Evolutionary conservation across 2,113 vertebrate species (phyloP).

Genomic region (Gymnarchus niloticus): DNA sequence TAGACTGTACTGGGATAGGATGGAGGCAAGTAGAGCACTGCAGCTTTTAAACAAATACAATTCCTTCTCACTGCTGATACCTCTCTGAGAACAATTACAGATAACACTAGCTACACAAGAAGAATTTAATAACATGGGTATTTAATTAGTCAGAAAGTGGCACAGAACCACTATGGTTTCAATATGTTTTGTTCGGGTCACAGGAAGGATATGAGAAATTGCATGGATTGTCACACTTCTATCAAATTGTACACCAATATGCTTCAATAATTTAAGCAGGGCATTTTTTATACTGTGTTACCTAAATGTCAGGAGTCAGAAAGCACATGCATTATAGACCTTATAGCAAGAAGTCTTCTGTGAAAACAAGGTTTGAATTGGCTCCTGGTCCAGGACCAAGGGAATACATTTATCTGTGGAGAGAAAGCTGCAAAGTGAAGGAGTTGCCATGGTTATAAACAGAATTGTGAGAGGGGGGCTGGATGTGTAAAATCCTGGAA

Average conservation of each 20-base stretch:
- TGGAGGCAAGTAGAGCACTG: conserved; percentile 40
- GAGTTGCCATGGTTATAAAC: conserved; percentile 41
- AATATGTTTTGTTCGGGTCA: background rate
- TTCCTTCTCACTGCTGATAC: conserved; percentile 51
- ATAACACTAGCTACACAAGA: conserved; percentile 26
- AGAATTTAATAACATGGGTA: conserved; percentile 25
- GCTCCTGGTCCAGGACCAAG: background rate
- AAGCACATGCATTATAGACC: background rate
- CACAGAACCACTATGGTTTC: background rate
- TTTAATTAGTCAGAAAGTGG: conserved; percentile 7
- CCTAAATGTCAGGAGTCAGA: background rate
- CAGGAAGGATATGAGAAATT: background rate
- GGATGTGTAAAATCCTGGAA: conserved; percentile 12
- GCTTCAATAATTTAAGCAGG: background rate
- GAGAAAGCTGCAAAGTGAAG: background rate
- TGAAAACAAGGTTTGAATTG: conserved; percentile 17
- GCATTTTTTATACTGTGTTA: background rate
- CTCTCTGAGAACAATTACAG: conserved; percentile 55
- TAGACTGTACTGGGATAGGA: background rate
- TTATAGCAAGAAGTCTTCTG: conserved; percentile 15
- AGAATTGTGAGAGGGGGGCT: background rate
- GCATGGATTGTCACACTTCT: background rate
- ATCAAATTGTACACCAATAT: background rate
- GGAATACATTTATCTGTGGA: conserved; percentile 16
- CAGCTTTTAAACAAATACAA: conserved; percentile 44